phyloP scores from a whole-genome alignment of 2,113 vertebrate genomes.

The Pterocles orientalis region DNA sequence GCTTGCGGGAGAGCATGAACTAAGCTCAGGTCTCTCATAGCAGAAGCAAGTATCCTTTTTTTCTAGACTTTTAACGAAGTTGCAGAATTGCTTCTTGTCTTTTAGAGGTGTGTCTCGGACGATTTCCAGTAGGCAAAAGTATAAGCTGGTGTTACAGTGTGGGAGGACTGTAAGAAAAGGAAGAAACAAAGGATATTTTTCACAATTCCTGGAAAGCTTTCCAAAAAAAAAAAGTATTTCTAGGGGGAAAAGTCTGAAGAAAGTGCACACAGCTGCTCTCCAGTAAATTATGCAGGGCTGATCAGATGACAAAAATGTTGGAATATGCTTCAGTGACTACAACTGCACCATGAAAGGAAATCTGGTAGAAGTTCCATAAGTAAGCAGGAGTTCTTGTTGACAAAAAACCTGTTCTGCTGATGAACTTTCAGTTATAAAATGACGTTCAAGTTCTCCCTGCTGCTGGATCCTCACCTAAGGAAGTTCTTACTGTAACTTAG shows the following conservation, averaged over 20 bases:
- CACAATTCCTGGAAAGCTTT: not conserved
- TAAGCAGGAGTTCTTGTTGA: not conserved
- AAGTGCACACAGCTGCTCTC: slow-evolving; percentile 11
- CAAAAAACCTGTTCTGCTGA: not conserved
- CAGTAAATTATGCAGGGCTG: slow-evolving; percentile 10
- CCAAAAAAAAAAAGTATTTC: not conserved
- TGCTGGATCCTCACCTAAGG: not conserved
- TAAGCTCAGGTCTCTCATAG: not conserved
- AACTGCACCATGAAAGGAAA: not conserved
- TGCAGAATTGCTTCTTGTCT: not conserved
- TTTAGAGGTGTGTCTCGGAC: not conserved
- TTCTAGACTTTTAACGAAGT: not conserved
- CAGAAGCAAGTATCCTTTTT: not conserved
- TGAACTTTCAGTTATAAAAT: not conserved
- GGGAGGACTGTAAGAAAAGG: not conserved
- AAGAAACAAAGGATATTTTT: slow-evolving; percentile 1
- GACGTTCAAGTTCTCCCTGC: not conserved
- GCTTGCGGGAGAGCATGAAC: not conserved
- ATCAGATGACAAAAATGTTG: slow-evolving; percentile 8
- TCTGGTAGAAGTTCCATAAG: not conserved
- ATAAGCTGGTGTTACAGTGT: not conserved
- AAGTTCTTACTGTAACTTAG: not conserved
- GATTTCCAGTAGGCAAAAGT: not conserved
- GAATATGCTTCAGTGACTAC: not conserved
- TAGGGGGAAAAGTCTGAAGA: not conserved